A percentile compares a stretch with the other conserved stretches of the same genome.
Evolutionary conservation across 23 tunicate genomes (phyloP).

Genomic region (Clavelina lepadiformis): DNA sequence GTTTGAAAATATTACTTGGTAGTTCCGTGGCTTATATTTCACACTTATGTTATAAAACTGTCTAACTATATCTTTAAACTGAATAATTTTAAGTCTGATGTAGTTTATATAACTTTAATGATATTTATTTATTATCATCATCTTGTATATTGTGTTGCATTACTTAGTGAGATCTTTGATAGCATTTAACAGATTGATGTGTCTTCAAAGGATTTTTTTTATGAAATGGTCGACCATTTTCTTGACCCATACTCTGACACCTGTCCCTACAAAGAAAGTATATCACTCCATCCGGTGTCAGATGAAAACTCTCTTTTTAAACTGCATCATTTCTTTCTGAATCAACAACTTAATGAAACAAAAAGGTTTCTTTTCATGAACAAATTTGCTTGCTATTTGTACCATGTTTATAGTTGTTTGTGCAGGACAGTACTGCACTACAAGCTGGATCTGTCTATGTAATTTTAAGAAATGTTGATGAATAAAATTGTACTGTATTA

Average conservation of each 20-base stretch:
- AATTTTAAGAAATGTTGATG: no score
- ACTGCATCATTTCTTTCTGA: constrained; percentile 60
- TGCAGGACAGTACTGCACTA: no score
- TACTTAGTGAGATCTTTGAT: no score
- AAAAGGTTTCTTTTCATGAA: constrained; percentile 11
- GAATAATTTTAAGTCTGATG: no score
- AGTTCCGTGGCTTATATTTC: neutral
- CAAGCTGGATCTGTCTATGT: no score
- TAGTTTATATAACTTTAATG: no score
- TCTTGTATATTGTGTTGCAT: no score
- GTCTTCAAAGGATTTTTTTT: constrained; percentile 36
- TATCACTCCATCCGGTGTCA: constrained; percentile 55
- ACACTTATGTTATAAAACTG: neutral
- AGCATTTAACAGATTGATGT: no score
- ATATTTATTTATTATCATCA: no score
- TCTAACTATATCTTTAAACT: no score
- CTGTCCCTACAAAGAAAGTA: constrained; percentile 32
- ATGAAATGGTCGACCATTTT: constrained; percentile 7
- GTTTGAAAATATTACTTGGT: no score
- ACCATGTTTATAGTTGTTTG: neutral
- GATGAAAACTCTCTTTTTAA: constrained; percentile 35
- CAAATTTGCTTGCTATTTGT: neutral
- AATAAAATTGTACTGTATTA: no score
- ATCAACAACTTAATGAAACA: constrained; percentile 65
- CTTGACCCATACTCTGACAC: constrained; percentile 20